Conservation (phyloP, 2,888 invertebrate species). For the Caenorhabditis zanzibari region DNA sequence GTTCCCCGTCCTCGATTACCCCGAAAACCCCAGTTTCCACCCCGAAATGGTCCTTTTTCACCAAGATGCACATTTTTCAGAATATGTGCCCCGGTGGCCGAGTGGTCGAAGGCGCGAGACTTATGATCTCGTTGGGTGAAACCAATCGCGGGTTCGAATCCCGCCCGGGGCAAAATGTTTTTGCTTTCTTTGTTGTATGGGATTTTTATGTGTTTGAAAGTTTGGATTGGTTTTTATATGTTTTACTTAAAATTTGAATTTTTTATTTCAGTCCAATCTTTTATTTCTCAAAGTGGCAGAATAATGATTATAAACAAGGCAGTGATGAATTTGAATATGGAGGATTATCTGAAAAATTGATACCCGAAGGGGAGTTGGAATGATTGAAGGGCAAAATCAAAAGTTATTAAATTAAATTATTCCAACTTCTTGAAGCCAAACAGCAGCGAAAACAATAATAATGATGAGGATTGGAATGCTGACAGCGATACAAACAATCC, state of each 20-base stretch:
- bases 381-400: background rate
- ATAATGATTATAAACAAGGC: constrained; percentile 19
- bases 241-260: too few relatives aligned
- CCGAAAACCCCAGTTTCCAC: background rate
- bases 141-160: constrained; percentile 64
- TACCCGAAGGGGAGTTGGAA: constrained; percentile 31
- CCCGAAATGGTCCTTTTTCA: background rate
- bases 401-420: background rate
- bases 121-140: constrained; percentile 56
- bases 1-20: background rate
- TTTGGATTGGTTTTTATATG: too few relatives aligned
- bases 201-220: too few relatives aligned
- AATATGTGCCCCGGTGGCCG: constrained; percentile 57
- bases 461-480: constrained; percentile 79
- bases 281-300: background rate
- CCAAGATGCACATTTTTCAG: constrained; percentile 40
- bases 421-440: constrained; percentile 82
- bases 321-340: constrained; percentile 16
- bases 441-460: constrained; percentile 78
- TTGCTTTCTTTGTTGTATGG: background rate
- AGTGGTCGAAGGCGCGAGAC: constrained; percentile 63
- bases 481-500: constrained; percentile 77
- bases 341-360: background rate
- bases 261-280: too few relatives aligned
- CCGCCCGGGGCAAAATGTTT: constrained; percentile 50